Evolutionary conservation across 1,140 invertebrate species (phyloP), one percentile per base, ranked within the genome.

Genomic region (Drosophila tani): DNA sequence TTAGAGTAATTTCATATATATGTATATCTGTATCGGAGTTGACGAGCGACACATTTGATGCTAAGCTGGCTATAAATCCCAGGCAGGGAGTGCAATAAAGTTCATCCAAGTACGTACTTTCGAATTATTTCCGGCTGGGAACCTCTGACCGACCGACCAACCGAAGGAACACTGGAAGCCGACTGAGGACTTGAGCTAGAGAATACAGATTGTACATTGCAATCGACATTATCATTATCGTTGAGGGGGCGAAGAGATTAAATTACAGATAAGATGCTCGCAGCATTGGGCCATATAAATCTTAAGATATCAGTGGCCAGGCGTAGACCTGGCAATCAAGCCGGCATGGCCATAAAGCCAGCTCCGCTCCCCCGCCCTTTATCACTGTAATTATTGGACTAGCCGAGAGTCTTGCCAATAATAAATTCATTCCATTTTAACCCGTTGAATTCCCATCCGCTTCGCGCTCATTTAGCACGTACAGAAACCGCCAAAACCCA

Each of bases 391-490:
- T 49, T 32, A 66, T 32, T 46, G 45, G 17, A 41, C 63, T 67
- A 15, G 62, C 12, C 8, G 45, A 65, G 35, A 35, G 45, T 49
- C 50, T 50, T 32, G 15, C 21, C 51, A n/a, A 47, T 58, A 59
- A 58, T 55, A 27, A 75, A 71, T 76, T 46, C 24, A 68, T 56
- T 59, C 29, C 41, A 38, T 14, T 15, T n/a, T 8, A 35, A 40
- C 35, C 24, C 40, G 41, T 74, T 83, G 51, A 8, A 75, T 64
- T 63, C 47, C 60, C 82, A 82, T 79, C 50, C 47, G 49, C 63
- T 87, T 77, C 47, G 50, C 77, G 70, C 81, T 80, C 51, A 74
- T 83, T 87, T 80, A 80, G 76, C 81, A 80, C 81, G 84, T 83
- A 57, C 73, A 66, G 41, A 69, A 87, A 84, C 83, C 83, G 40